Evolutionary conservation across 2,888 invertebrate species (phyloP).

Genomic region (Bhutanitis thaidina): DNA sequence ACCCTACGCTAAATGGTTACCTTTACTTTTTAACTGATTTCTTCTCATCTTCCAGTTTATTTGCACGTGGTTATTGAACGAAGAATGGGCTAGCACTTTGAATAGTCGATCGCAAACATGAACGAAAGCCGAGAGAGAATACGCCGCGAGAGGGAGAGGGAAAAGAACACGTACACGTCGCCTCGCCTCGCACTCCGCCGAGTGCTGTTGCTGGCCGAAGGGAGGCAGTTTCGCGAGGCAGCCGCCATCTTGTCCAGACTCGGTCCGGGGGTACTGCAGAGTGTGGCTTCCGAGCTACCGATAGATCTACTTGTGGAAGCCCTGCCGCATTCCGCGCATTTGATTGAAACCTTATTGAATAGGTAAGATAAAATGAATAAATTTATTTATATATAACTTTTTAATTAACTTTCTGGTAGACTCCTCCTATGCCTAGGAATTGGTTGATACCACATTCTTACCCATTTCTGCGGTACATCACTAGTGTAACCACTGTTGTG

Average conservation of each 20-base stretch:
- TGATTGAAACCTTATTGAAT: slow-evolving; percentile 90
- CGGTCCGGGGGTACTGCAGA: slow-evolving; percentile 88
- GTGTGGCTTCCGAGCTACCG: slow-evolving; percentile 88
- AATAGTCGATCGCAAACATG: slow-evolving; percentile 63
- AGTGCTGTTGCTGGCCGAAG: slow-evolving; percentile 91
- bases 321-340: slow-evolving; percentile 91
- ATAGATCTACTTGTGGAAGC: slow-evolving; percentile 93
- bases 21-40: no score
- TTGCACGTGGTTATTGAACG: neutral
- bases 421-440: no score
- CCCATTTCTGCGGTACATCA: no score
- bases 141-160: slow-evolving; percentile 81
- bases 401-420: no score
- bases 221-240: slow-evolving; percentile 93
- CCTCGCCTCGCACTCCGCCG: slow-evolving; percentile 84
- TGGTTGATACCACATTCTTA: no score
- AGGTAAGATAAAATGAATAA: slow-evolving; percentile 69
- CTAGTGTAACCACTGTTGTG: no score
- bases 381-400: no score
- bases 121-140: slow-evolving; percentile 87
- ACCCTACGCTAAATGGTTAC: no score
- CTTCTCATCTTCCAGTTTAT: neutral
- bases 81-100: slow-evolving; percentile 55
- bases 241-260: slow-evolving; percentile 90
- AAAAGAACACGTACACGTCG: slow-evolving; percentile 81